These are phyloP conservation scores for Cyanoramphus novaezelandiae DNA, from an alignment of 2,113 vertebrate genomes.

Conservation along the genomic window DNA sequence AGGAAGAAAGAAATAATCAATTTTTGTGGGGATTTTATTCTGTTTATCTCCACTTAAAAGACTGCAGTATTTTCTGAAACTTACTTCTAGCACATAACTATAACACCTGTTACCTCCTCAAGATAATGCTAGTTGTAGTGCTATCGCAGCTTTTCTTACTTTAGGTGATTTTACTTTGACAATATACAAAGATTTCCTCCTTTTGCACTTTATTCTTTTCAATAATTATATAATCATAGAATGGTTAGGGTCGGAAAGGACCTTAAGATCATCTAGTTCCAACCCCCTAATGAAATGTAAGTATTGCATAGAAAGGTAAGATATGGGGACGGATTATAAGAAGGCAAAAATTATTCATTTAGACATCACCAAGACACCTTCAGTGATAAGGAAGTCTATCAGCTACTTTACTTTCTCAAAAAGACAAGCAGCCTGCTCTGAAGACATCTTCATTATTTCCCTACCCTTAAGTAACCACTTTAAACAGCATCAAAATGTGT, in stretches of 20 bases:
- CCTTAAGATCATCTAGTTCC: background rate
- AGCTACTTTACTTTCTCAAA: background rate
- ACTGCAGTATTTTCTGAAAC: background rate
- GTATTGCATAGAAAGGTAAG: background rate
- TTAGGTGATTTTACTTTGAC: background rate
- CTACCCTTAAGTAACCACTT: background rate
- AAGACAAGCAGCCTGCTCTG: background rate
- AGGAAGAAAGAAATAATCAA: background rate
- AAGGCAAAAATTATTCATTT: background rate
- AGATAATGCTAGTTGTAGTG: background rate
- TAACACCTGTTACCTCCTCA: background rate
- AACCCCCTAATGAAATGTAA: background rate
- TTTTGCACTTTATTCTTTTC: background rate
- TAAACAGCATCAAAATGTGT: background rate
- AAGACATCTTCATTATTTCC: background rate
- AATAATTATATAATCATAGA: background rate
- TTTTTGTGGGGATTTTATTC: background rate
- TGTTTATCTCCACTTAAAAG: background rate
- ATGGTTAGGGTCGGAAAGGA: background rate
- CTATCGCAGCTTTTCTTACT: background rate
- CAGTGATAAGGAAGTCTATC: background rate
- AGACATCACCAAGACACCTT: background rate
- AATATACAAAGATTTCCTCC: background rate
- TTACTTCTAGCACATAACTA: background rate
- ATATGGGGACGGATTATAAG: background rate